A percentile compares a stretch with the other conserved stretches of the same genome.
phyloP scores from a whole-genome alignment of 2,113 vertebrate genomes.

The Vidua chalybeata region DNA sequence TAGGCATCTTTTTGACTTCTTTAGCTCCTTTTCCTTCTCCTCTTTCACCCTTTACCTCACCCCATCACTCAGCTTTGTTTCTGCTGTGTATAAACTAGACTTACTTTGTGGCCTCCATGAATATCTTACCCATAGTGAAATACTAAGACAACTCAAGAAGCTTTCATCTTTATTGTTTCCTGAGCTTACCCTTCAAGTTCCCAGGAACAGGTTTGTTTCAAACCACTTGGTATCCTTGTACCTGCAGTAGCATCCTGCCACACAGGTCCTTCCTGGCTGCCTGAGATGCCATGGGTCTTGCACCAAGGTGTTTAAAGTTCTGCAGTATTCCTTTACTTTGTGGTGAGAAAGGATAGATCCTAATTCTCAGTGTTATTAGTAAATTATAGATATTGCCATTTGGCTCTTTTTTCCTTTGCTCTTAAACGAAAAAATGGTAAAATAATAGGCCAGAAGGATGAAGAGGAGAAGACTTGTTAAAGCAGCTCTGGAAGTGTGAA shows the following conservation, averaged over 20 bases:
- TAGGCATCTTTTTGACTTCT: neutral
- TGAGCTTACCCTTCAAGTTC: neutral
- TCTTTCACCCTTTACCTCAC: neutral
- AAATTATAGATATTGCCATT: neutral
- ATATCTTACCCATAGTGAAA: neutral
- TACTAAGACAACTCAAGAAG: neutral
- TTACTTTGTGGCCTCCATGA: neutral
- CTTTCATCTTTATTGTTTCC: neutral
- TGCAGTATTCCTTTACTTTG: neutral
- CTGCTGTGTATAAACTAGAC: neutral
- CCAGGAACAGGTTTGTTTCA: neutral
- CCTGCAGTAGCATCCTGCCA: neutral
- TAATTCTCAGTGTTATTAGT: neutral
- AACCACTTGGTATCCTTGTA: neutral
- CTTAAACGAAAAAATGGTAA: neutral
- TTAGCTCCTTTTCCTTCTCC: neutral
- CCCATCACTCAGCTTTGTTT: neutral
- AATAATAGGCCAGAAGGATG: neutral
- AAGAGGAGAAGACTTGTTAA: neutral
- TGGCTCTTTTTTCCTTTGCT: neutral
- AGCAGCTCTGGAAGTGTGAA: conserved; percentile 14
- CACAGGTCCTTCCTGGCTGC: neutral
- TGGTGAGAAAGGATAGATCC: neutral
- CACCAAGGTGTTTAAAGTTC: neutral
- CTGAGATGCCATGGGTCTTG: neutral